Percentiles rank a stretch among this genome's conserved stretches.
Evolutionary conservation across 2,113 vertebrate genomes (phyloP).

Genomic region (Symphodus melops): DNA sequence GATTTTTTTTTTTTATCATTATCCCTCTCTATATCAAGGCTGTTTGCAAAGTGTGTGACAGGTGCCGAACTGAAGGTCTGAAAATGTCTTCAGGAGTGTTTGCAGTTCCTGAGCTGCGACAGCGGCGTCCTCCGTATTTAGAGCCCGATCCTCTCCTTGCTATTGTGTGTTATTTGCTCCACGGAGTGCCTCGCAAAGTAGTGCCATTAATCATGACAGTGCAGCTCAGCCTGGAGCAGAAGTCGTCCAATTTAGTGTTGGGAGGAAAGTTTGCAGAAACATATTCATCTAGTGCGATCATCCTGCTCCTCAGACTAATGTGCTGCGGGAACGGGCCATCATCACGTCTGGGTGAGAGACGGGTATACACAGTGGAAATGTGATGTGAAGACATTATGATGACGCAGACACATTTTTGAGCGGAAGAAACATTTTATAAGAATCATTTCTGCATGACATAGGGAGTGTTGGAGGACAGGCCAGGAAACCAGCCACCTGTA

Average conservation of each 20-base stretch:
- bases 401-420: not conserved
- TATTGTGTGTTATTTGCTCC: slow-evolving; percentile 29
- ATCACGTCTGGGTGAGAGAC: not conserved
- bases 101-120: slow-evolving; percentile 6
- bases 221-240: slow-evolving; percentile 26
- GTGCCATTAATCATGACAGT: slow-evolving; percentile 60
- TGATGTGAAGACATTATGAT: not conserved
- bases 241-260: slow-evolving; percentile 24
- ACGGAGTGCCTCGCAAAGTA: slow-evolving; percentile 26
- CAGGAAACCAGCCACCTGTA: no score
- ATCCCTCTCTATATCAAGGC: no score
- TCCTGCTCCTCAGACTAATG: not conserved
- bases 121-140: slow-evolving; percentile 17
- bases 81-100: not conserved
- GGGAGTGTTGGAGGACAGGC: no score
- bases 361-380: not conserved
- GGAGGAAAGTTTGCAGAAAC: slow-evolving; percentile 32
- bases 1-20: not conserved
- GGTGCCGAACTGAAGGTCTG: not conserved
- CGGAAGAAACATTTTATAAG: no score
- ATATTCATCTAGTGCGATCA: slow-evolving; percentile 24
- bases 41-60: not conserved
- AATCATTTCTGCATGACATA: no score
- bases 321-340: not conserved
- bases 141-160: slow-evolving; percentile 12